Evolutionary conservation across 2,888 invertebrate genomes (phyloP).

Genomic region (Pachydiplax longipennis): DNA sequence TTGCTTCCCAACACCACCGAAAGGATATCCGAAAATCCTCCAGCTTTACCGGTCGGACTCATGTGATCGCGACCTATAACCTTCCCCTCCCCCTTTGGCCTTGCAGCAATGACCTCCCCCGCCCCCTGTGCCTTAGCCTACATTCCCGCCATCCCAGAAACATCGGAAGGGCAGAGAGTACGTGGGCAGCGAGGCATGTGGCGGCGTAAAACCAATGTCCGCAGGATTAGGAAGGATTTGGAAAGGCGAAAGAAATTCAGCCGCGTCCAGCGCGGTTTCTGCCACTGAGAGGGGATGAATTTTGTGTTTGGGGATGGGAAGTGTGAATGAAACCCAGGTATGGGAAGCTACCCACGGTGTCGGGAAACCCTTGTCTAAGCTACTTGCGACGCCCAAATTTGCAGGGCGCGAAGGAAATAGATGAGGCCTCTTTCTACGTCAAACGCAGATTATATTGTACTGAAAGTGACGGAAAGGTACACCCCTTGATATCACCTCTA

Average conservation of each 20-base stretch:
- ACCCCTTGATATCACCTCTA: no score
- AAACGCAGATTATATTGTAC: no score
- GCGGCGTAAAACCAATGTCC: not conserved
- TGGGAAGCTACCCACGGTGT: no score
- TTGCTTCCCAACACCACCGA: not conserved
- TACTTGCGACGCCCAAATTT: no score
- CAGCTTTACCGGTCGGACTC: conserved; percentile 2
- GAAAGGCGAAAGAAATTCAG: not conserved
- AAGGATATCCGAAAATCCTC: not conserved
- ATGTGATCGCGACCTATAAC: conserved; percentile 37
- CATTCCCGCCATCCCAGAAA: not conserved
- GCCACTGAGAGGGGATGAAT: not conserved
- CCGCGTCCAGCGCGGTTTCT: not conserved
- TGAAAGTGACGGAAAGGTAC: no score
- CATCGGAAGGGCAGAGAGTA: not conserved
- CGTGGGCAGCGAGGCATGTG: not conserved
- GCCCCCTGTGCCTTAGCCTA: not conserved
- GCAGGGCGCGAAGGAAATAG: no score
- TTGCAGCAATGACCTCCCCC: not conserved
- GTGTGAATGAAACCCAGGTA: not conserved
- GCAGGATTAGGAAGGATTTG: conserved; percentile 4
- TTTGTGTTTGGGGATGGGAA: not conserved
- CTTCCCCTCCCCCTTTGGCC: not conserved
- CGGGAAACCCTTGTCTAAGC: no score
- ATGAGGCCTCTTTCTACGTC: no score